phyloP scores from a whole-genome alignment of 64 coral and sea anemone species.

The Stichodactyla helianthus region DNA sequence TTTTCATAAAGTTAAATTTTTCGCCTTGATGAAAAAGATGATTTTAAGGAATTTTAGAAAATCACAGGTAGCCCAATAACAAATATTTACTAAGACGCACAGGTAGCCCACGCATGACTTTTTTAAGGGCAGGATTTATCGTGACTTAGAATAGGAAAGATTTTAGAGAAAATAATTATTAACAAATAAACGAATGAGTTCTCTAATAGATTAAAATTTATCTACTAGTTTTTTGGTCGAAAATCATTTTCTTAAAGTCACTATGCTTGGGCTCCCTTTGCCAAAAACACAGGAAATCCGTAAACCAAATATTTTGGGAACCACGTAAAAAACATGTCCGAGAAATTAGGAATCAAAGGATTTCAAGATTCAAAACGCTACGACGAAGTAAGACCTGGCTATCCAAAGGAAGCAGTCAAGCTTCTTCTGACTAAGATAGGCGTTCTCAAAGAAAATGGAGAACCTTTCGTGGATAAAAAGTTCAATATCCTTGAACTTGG shows the following conservation, averaged over 20 bases:
- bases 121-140: no score
- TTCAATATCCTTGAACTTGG: slow-evolving; percentile 42
- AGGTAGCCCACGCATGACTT: no score
- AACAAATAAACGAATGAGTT: background rate
- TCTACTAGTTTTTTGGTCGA: no score
- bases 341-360: background rate
- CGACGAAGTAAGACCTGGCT: slow-evolving; percentile 19
- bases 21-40: background rate
- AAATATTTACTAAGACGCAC: background rate
- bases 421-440: slow-evolving; percentile 6
- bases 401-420: slow-evolving; percentile 31
- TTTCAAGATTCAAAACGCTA: slow-evolving; percentile 16
- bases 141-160: no score
- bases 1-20: background rate
- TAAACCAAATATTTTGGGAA: background rate
- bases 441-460: slow-evolving; percentile 18
- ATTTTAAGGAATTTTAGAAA: background rate
- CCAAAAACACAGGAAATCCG: background rate
- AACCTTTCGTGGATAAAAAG: background rate
- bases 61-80: background rate
- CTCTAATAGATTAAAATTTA: no score
- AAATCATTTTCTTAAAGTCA: no score
- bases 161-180: no score
- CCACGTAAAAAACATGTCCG: background rate
- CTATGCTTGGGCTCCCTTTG: no score